Conservation (phyloP, 2,888 invertebrate species). For the Ormyrus pomaceus region DNA sequence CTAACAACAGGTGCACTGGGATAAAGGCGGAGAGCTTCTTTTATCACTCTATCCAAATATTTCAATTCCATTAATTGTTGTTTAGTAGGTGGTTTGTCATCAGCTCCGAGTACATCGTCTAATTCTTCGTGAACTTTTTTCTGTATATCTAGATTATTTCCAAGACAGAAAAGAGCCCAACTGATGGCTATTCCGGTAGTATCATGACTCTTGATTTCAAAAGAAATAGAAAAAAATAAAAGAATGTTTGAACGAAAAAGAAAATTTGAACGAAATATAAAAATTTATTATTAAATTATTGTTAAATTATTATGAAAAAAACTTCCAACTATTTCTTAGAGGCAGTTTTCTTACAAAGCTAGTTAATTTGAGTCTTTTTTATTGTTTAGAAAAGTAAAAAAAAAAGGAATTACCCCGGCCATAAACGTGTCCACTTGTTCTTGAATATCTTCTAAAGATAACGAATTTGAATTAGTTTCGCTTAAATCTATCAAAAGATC, state of each 20-base stretch:
- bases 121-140: constrained; percentile 76
- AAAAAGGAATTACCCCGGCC: constrained; percentile 79
- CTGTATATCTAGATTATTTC: constrained; percentile 76
- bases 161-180: constrained; percentile 77
- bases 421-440: constrained; percentile 82
- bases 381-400: background rate
- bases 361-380: background rate
- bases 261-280: background rate
- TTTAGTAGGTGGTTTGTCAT: constrained; percentile 63
- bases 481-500: constrained; percentile 34
- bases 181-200: constrained; percentile 77
- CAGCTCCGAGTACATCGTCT: constrained; percentile 71
- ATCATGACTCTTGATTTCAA: constrained; percentile 75
- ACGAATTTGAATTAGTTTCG: constrained; percentile 15
- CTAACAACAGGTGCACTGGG: constrained; percentile 76
- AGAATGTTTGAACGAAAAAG: background rate
- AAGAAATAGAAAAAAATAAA: background rate
- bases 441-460: constrained; percentile 28
- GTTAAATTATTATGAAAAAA: background rate
- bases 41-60: constrained; percentile 79
- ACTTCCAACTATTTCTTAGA: no score
- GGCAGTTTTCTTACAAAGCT: no score
- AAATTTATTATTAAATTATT: background rate
- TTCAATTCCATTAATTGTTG: constrained; percentile 73
- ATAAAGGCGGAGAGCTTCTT: constrained; percentile 78